These are phyloP conservation scores for Grammomys surdaster DNA, from an alignment of 2,113 vertebrate genomes.

Conservation along the genomic window DNA sequence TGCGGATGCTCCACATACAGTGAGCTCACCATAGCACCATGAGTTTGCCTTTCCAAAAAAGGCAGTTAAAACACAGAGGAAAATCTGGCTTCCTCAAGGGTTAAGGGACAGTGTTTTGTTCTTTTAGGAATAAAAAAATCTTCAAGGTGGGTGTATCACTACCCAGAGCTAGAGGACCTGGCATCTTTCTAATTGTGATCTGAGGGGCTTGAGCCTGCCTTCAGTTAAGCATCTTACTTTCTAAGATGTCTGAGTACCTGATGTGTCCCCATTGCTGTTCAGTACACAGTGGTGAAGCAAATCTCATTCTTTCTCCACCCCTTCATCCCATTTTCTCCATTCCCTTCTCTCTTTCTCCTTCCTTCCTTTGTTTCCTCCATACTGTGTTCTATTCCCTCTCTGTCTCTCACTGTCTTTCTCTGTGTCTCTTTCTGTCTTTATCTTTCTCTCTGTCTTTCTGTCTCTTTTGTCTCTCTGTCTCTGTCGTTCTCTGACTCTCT, in stretches of 20 bases:
- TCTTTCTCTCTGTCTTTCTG: no score
- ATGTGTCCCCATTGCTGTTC: background rate
- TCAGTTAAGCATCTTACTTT: background rate
- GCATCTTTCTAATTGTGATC: background rate
- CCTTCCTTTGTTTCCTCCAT: no score
- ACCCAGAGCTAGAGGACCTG: background rate
- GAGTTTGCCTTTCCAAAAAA: background rate
- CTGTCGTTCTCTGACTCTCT: background rate
- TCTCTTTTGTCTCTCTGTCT: background rate
- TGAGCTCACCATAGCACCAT: background rate
- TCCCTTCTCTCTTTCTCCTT: background rate
- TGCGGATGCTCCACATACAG: background rate
- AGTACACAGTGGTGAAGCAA: no score
- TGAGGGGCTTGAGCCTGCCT: background rate
- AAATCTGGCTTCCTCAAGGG: background rate
- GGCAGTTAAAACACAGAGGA: background rate
- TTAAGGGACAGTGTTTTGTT: background rate
- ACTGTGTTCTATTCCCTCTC: no score
- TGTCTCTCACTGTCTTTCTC: background rate
- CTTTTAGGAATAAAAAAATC: background rate
- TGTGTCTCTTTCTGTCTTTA: background rate
- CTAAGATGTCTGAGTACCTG: background rate
- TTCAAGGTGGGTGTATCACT: background rate
- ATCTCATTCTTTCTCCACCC: background rate
- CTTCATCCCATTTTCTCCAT: accelerated